These are phyloP conservation scores for Leptinotarsa texana DNA, from an alignment of 1,140 invertebrate genomes.

Conservation along the genomic window DNA sequence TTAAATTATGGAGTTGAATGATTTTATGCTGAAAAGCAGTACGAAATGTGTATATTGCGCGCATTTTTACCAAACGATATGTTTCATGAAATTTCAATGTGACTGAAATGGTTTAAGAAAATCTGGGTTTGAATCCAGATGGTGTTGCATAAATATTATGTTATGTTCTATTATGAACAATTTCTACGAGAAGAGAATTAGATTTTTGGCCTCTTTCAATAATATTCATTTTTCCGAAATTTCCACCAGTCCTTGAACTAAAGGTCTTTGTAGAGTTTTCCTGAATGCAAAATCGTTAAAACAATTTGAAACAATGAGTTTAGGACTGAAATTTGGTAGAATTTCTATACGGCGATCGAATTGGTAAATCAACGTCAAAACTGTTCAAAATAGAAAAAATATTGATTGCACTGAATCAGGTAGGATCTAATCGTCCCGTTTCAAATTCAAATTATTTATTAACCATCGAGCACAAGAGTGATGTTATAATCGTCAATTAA, in stretches of 20 bases:
- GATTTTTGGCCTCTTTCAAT: slow-evolving; percentile 35
- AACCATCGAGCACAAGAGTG: too few relatives aligned
- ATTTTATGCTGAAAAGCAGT: slow-evolving; percentile 13
- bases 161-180: slow-evolving; percentile 17
- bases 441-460: too few relatives aligned
- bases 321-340: slow-evolving; percentile 22
- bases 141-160: background rate
- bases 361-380: background rate
- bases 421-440: too few relatives aligned
- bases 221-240: background rate
- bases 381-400: too few relatives aligned
- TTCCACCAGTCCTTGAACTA: slow-evolving; percentile 13
- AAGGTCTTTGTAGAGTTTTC: slow-evolving; percentile 29
- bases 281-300: slow-evolving; percentile 5
- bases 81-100: slow-evolving; percentile 4
- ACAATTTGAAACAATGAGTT: slow-evolving; percentile 19
- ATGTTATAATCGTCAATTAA: too few relatives aligned
- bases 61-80: slow-evolving; percentile 9
- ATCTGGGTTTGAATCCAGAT: background rate
- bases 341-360: background rate
- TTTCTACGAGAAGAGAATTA: slow-evolving; percentile 34
- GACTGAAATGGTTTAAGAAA: slow-evolving; percentile 9
- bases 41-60: background rate
- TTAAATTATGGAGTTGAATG: slow-evolving; percentile 9
- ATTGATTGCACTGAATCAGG: too few relatives aligned